Evolutionary conservation across 35 echinoderm and acorn worm species (phyloP).

Genomic region (Ophioderma brevispina): DNA sequence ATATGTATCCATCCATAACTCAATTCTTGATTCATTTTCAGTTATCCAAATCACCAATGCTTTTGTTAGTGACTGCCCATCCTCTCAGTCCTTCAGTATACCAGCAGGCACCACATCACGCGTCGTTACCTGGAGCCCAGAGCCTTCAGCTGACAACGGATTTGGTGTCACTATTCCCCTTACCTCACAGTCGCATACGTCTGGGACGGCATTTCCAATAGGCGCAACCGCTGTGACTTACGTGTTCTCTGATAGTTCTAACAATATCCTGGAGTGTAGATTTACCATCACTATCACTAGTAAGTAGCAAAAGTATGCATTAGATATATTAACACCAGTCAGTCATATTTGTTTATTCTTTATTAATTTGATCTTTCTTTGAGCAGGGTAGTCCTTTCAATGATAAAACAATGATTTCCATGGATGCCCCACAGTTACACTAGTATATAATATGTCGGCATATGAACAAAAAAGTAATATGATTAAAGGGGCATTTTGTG

Average conservation of each 20-base stretch:
- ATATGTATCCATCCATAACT: no score
- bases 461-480: no score
- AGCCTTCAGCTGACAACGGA: background rate
- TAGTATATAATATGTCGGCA: no score
- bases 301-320: no score
- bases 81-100: background rate
- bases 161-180: background rate
- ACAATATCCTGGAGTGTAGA: background rate
- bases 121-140: background rate
- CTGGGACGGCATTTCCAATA: background rate
- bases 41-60: background rate
- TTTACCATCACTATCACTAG: background rate
- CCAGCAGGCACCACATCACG: background rate
- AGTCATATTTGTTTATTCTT: no score
- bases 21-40: background rate
- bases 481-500: no score
- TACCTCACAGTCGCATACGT: background rate
- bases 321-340: no score
- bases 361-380: no score
- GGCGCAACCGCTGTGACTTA: background rate
- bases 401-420: no score
- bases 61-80: background rate
- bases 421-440: no score
- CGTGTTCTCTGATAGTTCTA: background rate
- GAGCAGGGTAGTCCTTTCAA: no score